Evolutionary conservation across 2,888 invertebrate species (phyloP), one percentile per base, ranked within the genome.

Genomic region (Cataglyphis altisquamis): DNA sequence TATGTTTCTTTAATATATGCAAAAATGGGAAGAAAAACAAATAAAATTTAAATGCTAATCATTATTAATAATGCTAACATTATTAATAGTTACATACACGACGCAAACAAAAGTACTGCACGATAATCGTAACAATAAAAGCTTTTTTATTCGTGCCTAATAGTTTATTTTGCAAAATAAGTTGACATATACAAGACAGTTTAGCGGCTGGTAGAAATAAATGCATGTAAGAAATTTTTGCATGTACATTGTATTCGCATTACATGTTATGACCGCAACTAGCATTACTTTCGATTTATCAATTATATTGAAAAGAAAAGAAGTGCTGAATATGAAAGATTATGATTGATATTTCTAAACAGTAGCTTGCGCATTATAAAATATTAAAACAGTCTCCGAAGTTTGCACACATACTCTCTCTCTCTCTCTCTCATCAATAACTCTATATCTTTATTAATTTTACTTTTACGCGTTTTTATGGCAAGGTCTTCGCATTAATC

Each of bases 161-260:
- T 90, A 88, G 75, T 94, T 92, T 94, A 94, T 94, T 94, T 94
- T 93, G 94, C 92, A 94, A 94, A 94, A 93, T 93, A 94, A 94
- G 92, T 93, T 93, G 92, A 94, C 94, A 94, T 93, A 91, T 93
- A 94, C 92, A 94, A 92, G 92, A 87, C 92, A 92, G 91, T 87
- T 93, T 92, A 92, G 91, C 90, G 88, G 88, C 90, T 88, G 88
- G 89, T 90, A 84, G 88, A 91, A 93, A 93, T 90, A 85, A 93
- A 90, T 91, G 86, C 87, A 90, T 80, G 87, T 87, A 86, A 83
- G 82, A 83, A 70, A 81, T 36, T 63, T 64, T 25, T 45, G 48
- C 85, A 78, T 25, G 36, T n/a, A 52, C 39, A 32, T 64, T 57
- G 60, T 63, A 18, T 84, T 80, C 52, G 70, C 64, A 70, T 89